Conservation (phyloP, 2,113 vertebrate species). For the Pangasianodon hypophthalmus region DNA sequence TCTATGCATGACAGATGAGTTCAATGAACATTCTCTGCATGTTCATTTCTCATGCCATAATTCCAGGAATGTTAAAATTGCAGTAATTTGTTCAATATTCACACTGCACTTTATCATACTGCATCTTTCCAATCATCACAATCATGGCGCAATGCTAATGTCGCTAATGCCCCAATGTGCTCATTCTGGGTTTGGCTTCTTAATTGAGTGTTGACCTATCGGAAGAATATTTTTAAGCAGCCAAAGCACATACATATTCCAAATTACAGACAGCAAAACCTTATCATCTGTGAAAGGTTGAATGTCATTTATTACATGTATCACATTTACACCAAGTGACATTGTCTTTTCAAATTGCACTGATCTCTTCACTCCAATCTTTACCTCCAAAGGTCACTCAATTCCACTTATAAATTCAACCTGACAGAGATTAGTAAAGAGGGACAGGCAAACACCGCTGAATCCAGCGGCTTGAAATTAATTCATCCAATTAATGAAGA, state of each 20-base stretch:
- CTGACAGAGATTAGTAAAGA: constrained; percentile 95
- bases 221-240: constrained; percentile 51
- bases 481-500: constrained; percentile 97
- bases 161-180: neutral
- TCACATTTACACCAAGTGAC: constrained; percentile 98
- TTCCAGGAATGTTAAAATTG: constrained; percentile 41
- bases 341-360: constrained; percentile 98
- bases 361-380: constrained; percentile 96
- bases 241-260: constrained; percentile 61
- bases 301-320: constrained; percentile 80
- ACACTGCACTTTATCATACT: constrained; percentile 10
- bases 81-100: constrained; percentile 42
- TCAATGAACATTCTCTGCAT: constrained; percentile 18
- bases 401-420: constrained; percentile 93
- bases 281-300: constrained; percentile 78
- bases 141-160: neutral
- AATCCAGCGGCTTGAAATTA: constrained; percentile 93
- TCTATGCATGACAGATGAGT: constrained; percentile 46
- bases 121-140: constrained; percentile 33
- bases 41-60: constrained; percentile 48
- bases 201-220: constrained; percentile 52
- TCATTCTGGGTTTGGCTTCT: constrained; percentile 21
- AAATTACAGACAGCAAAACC: constrained; percentile 68
- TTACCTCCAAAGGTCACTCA: constrained; percentile 94
- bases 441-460: constrained; percentile 86